A percentile compares a stretch with the other conserved stretches of the same genome.
Conservation (phyloP, 2,113 vertebrate genomes). For the Grallaria varia region DNA sequence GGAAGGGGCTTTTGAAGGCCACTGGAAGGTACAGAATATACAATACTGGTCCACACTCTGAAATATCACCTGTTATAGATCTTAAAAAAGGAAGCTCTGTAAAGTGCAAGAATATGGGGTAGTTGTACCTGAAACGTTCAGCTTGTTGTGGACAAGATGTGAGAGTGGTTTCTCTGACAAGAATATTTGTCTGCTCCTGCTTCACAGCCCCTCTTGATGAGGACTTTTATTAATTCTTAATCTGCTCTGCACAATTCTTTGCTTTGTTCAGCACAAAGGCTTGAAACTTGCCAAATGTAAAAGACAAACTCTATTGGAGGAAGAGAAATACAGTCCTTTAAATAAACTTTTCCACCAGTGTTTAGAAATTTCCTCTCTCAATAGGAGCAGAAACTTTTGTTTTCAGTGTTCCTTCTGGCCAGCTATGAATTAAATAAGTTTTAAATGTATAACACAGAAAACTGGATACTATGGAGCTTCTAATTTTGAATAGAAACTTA, state of each 20-base stretch:
- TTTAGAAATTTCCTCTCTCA: background rate
- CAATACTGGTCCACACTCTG: accelerated
- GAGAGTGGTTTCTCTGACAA: background rate
- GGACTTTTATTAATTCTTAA: background rate
- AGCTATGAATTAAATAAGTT: background rate
- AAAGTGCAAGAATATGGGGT: background rate
- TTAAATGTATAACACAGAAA: background rate
- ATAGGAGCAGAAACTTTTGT: background rate
- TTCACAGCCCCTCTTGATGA: background rate
- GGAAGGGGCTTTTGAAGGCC: background rate
- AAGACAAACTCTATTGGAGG: background rate
- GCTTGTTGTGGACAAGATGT: background rate
- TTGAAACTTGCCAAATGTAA: conserved; percentile 3
- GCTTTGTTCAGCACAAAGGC: background rate
- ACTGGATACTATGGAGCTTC: background rate
- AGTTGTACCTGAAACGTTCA: background rate
- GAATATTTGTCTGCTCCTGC: background rate
- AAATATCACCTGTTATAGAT: accelerated
- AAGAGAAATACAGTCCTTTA: background rate
- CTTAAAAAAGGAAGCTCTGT: background rate
- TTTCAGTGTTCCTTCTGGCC: background rate
- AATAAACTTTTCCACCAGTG: background rate
- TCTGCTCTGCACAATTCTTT: background rate
- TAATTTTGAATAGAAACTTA: background rate
- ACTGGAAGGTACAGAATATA: background rate